Base-by-base conservation (phyloP, 2,888 invertebrate genomes). In the Ceraclea dissimilis region DNA sequence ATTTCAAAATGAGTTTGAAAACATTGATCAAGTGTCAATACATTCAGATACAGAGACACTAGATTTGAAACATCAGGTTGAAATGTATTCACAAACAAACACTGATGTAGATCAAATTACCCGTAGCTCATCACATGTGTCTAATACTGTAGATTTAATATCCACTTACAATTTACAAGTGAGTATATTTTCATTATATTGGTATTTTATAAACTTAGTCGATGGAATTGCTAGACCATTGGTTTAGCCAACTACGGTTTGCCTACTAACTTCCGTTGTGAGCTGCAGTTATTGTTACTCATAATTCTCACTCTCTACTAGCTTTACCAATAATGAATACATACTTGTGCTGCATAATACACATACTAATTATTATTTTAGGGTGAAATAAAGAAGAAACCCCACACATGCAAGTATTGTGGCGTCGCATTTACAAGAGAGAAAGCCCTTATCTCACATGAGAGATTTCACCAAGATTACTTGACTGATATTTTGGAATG, bases 391-490 rank as follows among this genome's bases (percentile, higher is more conserved):
- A 59, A 59, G 48, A 53, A 50, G 21, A 59, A 52, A 51, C 67
- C 68, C 2, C 69, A 74, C 59, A 66, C 68, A 0, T 76, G 75
- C 60, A 69, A 65, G 44, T 69, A 72, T 22, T 76, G 76, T 57
- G 72, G 71, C 1, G 66, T 72, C 31, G 68, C 65, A 34, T 75
- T 76, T 62, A 66, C 71, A 1, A 67, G 73, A 19, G 71, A 72
- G 34, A 71, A 73, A 50, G 74, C 76, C 2, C 63, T 76, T 2
- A 65, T 67, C 1, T 70, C 71, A 2, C 76, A 77, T 58, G 67
- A 69, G 22, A 63, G 64, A 26, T 51, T 66, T 5, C 65, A 66
- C 58, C 52, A 56, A 20, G 61, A 61, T 49, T 57, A 62, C 21
- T 68, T 67, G 66, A 63, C 60, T 5, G 67, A 67, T 60, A 69